A percentile compares a stretch with the other conserved stretches of the same genome.
Evolutionary conservation across 2,797 vertebrate genomes (phyloP).

Genomic region (Halcyon chelicuti): DNA sequence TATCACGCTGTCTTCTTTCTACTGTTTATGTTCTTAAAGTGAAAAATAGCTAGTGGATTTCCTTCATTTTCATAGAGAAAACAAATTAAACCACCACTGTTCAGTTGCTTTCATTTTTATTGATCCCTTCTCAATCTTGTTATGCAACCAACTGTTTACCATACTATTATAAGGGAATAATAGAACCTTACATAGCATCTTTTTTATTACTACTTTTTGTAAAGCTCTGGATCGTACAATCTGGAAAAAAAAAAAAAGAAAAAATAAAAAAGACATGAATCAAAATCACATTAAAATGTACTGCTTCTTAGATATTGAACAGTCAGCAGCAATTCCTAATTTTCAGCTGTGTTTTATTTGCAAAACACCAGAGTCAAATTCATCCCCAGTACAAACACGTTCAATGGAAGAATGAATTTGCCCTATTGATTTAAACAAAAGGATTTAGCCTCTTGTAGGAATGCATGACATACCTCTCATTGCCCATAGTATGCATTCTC

Average conservation of each 20-base stretch:
- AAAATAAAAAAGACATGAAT: neutral
- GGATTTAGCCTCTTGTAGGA: neutral
- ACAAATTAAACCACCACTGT: constrained; percentile 10
- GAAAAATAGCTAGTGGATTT: constrained; percentile 34
- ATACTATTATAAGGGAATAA: neutral
- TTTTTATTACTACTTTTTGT: neutral
- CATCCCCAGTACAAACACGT: neutral
- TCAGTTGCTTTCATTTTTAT: constrained; percentile 27
- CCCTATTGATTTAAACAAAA: constrained; percentile 9
- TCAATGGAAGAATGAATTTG: neutral
- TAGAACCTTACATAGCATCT: neutral
- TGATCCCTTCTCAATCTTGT: neutral
- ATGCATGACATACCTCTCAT: neutral
- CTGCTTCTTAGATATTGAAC: neutral
- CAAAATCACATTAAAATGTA: neutral
- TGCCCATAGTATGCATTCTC: neutral
- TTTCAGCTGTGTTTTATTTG: neutral
- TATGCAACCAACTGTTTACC: neutral
- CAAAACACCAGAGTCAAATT: neutral
- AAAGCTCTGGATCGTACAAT: neutral
- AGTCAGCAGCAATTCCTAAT: neutral
- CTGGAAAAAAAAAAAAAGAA: neutral
- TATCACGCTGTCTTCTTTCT: neutral
- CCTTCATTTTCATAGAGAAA: neutral
- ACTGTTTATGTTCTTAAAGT: neutral